These are phyloP conservation scores for Pandemis corylana DNA, from an alignment of 2,888 invertebrate genomes.

Conservation along the genomic window DNA sequence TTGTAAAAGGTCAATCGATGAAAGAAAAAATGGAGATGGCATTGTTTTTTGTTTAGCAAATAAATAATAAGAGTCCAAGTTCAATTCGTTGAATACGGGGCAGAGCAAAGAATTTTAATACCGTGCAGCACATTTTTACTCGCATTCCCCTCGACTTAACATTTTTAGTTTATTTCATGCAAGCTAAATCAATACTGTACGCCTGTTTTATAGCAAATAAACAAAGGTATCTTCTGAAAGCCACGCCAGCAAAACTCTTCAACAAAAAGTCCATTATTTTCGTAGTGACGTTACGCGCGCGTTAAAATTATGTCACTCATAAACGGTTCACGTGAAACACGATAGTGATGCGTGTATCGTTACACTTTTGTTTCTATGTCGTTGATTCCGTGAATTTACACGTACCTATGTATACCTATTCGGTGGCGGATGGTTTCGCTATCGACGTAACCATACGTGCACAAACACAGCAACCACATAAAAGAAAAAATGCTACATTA, in stretches of 20 bases:
- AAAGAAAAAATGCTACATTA: slow-evolving; percentile 54
- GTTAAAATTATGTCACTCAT: slow-evolving; percentile 13
- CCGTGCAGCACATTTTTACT: background rate
- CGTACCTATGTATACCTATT: background rate
- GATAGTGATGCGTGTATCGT: background rate
- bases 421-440: background rate
- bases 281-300: background rate
- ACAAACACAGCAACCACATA: slow-evolving; percentile 23
- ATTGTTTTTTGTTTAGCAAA: too few relatives aligned
- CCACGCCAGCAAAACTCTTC: background rate
- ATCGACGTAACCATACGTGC: slow-evolving; percentile 21
- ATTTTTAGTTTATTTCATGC: background rate
- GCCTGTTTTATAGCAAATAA: background rate
- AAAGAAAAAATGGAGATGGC: too few relatives aligned
- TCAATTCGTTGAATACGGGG: too few relatives aligned
- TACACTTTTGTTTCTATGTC: background rate
- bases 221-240: background rate
- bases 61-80: too few relatives aligned
- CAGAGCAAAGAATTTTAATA: background rate
- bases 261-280: background rate
- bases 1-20: too few relatives aligned
- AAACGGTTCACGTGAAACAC: slow-evolving; percentile 7
- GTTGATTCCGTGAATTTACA: background rate
- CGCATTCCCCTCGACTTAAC: background rate
- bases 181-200: background rate